Base-by-base conservation (phyloP, 2,888 invertebrate species). In the Tyria jacobaeae region DNA sequence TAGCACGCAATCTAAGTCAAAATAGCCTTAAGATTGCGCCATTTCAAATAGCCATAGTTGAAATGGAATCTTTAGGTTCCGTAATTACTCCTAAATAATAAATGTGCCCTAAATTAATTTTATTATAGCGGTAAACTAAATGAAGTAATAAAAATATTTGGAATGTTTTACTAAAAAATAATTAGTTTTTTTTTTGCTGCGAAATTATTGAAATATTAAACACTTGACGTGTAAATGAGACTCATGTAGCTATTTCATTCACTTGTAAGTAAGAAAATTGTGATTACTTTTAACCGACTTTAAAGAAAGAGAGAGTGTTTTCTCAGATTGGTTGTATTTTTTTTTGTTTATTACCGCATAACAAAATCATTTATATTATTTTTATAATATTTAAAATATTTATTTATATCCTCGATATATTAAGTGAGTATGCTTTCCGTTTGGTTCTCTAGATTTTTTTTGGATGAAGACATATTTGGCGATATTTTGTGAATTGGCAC, bases 1-100 rank as follows among this genome's bases (percentile, higher is more conserved):
- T 79, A 81, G 71, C 83, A 82, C 82, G 85, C 82, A 78, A 83
- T 76, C 70, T 78, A 76, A 74, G 76, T 76, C 66, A 81, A 75
- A 78, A 78, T 75, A 78, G 72, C 79, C 80, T 79, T 75, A 60
- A 79, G 64, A 76, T 63, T 65, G 63, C 59, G 61, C 62, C 54
- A 60, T 60, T 66, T 71, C 76, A 73, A 78, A 77, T 75, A 76
- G 79, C 68, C 63, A 73, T 54, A 54, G 64, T 31, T 58, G n/a
- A 64, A 70, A 73, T 76, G 68, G 68, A 68, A 76, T 71, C 65
- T 69, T 71, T 73, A 64, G 68, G 51, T 25, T 60, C 69, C 76
- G 78, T 81, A 83, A 82, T 80, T 82, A 69, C 74, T 70, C 58
- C 62, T 62, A 56, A 53, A 58, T 57, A 54, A 54, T 47, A 62